Base-by-base conservation (phyloP, 92 coral and sea anemone genomes). In the Parazoanthus swiftii region DNA sequence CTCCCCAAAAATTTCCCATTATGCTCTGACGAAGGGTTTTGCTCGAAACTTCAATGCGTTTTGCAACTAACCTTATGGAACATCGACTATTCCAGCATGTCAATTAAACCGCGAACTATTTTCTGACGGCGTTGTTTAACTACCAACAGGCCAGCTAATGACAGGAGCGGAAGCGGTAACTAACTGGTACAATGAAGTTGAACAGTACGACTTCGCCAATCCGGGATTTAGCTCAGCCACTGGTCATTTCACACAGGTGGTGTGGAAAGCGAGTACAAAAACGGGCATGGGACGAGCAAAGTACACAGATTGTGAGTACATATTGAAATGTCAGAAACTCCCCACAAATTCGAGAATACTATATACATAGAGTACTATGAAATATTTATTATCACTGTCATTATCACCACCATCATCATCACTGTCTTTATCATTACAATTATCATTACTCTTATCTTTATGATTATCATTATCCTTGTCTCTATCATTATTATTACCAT, bases 231-330 rank as follows among this genome's bases (percentile, higher is more conserved):
- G 20, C 1, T 5, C 20, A 11, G 38, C 4, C 33, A 91, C 93
- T 1, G 93, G 93, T 11, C 93, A 91, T 48, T 91, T 91, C 35
- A 91, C 93, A 21, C 93, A 88, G 71, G 11, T 83, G 8, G 93
- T 90, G 2, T 91, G 93, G 93, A 88, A 88, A 68, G 86, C 77
- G 20, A 66, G 85, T 74, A 88, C 82, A 26, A 78, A 90, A 44
- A 58, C 88, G 59, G 92, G 92, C 26, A 81, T 90, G 0, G 92
- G 90, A 26, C 81, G 89, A 50, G 90, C 88, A 8, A 80, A 81
- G 5, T 87, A 56, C 44, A 66, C 72, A n/a, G 23, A 80, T 21
- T 25, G 88, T 74, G 15, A 73, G 86, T 82, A 82, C 3, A 8
- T 58, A 33, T 14, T 74, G 39, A 26, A 54, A 7, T 54, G 1